These are phyloP conservation scores for Montipora sp. DNA, from an alignment of 64 coral and sea anemone species.

Conservation along the genomic window DNA sequence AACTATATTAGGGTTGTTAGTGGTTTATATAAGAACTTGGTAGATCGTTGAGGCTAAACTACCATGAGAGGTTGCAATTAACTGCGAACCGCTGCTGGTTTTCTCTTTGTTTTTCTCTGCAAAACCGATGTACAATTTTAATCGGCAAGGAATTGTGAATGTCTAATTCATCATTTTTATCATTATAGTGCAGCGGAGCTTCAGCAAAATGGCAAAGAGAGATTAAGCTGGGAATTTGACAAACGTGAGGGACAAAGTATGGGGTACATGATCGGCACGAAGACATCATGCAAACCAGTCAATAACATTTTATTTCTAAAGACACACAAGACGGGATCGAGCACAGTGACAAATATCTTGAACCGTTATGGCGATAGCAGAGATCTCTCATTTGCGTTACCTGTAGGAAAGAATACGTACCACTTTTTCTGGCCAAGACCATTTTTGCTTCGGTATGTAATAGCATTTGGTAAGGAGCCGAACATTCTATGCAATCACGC, in stretches of 20 bases:
- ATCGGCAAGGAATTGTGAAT: background rate
- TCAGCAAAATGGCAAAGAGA: background rate
- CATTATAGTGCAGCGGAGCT: background rate
- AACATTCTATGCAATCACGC: slow-evolving; percentile 81
- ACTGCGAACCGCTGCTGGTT: too few species aligned
- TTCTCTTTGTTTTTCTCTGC: too few species aligned
- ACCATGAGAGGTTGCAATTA: too few species aligned
- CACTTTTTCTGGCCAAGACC: slow-evolving; percentile 68
- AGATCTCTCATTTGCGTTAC: slow-evolving; percentile 60
- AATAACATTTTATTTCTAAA: slow-evolving; percentile 64
- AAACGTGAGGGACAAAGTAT: background rate
- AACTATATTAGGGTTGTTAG: too few species aligned
- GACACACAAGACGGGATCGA: slow-evolving; percentile 70
- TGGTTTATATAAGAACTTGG: too few species aligned
- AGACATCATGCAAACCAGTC: background rate
- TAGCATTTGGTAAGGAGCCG: slow-evolving; percentile 33
- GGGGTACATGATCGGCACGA: too few species aligned
- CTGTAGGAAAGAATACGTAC: background rate
- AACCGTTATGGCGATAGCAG: slow-evolving; percentile 63
- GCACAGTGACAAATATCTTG: slow-evolving; percentile 64
- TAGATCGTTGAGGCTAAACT: too few species aligned
- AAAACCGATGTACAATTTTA: too few species aligned
- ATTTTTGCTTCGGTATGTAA: slow-evolving; percentile 3
- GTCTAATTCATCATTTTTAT: background rate
- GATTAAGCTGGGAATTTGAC: background rate